Conservation (phyloP, 2,113 vertebrate species). For the Uria lomvia region DNA sequence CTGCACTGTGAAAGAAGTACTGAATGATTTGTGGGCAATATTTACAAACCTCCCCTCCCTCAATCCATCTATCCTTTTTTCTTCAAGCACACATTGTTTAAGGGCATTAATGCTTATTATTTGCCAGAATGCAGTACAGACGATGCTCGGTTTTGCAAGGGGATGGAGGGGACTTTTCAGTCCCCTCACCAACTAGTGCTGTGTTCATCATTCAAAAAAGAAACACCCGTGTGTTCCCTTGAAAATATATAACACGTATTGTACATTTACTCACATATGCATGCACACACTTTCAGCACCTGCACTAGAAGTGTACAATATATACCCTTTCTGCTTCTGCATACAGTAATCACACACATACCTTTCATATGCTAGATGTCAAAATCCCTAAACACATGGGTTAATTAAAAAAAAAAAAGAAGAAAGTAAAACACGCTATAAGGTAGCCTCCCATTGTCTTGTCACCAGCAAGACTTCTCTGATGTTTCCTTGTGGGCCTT, state of each 20-base stretch:
- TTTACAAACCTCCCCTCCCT: slow-evolving; percentile 62
- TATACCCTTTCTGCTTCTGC: not conserved
- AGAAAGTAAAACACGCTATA: not conserved
- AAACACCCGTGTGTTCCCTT: not conserved
- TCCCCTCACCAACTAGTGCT: not conserved
- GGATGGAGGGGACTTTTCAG: not conserved
- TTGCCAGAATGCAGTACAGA: slow-evolving; percentile 6
- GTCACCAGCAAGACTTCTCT: not conserved
- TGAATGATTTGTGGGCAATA: slow-evolving; percentile 68
- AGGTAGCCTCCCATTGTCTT: not conserved
- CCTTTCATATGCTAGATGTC: no score
- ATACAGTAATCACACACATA: not conserved
- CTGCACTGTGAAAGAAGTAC: slow-evolving; percentile 62
- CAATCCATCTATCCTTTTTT: slow-evolving; percentile 20
- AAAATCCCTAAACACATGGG: not conserved
- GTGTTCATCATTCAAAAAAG: not conserved
- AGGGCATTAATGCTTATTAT: slow-evolving; percentile 44
- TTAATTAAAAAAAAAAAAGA: not conserved
- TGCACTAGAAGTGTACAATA: not conserved
- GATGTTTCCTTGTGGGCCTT: not conserved
- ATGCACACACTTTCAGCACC: not conserved
- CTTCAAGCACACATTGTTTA: slow-evolving; percentile 42
- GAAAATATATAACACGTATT: not conserved
- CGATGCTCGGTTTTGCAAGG: not conserved
- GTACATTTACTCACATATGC: not conserved